Base-by-base conservation (phyloP, 2,113 vertebrate species). In the Halichoeres trimaculatus region DNA sequence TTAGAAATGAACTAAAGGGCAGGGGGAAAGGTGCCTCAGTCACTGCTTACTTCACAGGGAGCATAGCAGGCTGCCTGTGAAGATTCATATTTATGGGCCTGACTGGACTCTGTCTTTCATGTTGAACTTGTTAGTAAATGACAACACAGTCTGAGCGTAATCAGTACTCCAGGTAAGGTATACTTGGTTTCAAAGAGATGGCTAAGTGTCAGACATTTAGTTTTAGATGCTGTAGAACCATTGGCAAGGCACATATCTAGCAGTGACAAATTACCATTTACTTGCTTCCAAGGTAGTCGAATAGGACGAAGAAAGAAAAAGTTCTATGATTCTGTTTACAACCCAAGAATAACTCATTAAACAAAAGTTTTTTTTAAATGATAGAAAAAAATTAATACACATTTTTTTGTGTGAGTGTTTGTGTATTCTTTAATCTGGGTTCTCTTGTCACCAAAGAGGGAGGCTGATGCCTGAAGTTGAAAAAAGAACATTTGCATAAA, bases 1-100 rank as follows among this genome's bases (percentile, higher is more conserved):
- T 90, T 85, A 85, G 80, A 93, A 93, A 89, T 78, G 87, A 91
- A 90, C 91, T 88, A 89, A 89, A 92, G 89, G 86, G 85, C 92
- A 92, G 71, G 62, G 71, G 53, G 78, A 91, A 87, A 83, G 73
- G 87, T 40, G 72, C 68, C 69, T 80, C 66, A 19, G 72, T 71
- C 36, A 30, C 70, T 68, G 47, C 67, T 68, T 69, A 40, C 70
- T 45, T 80, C 64, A 63, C 38, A 19, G 51, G 79, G 22, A 61
- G 41, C 34, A 24, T 1, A 23, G 59, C 71, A 78, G 76, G 30
- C 38, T 26, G 61, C 45, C 62, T 36, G 43, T 45, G 14, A 19
- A 45, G 43, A 45, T 16, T 50, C 22, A 50, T 13, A 35, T 58
- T 45, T 26, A 65, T 8, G 11, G 22, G 65, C 20, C 24, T 64